Evolutionary conservation across 2,113 vertebrate species (phyloP).

Genomic region (Tapirus terrestris): DNA sequence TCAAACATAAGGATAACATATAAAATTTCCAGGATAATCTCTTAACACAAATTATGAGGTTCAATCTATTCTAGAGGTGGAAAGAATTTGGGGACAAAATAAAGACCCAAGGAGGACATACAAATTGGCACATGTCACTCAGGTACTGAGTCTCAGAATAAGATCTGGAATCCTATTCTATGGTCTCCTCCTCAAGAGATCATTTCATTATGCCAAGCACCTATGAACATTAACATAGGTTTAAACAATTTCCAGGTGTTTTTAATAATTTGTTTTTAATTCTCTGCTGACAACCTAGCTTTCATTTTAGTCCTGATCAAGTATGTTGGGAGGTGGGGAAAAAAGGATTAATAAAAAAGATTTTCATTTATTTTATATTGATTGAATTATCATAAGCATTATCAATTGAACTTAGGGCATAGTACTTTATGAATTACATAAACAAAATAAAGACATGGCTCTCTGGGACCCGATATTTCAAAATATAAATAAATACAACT

Average conservation of each 20-base stretch:
- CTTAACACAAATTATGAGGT: neutral
- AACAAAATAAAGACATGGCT: neutral
- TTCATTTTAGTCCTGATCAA: neutral
- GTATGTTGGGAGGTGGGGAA: neutral
- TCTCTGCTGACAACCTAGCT: neutral
- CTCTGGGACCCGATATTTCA: neutral
- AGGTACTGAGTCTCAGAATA: neutral
- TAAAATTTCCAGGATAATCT: neutral
- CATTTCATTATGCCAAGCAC: neutral
- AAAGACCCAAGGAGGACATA: neutral
- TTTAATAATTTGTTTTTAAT: neutral
- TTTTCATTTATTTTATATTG: constrained; percentile 7
- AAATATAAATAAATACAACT: neutral
- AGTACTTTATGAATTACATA: neutral
- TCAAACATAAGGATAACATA: neutral
- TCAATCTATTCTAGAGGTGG: neutral
- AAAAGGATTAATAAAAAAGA: neutral
- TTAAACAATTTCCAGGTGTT: neutral
- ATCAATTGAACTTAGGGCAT: neutral
- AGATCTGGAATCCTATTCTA: neutral
- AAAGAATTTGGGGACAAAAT: neutral
- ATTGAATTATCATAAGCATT: neutral
- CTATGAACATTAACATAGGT: neutral
- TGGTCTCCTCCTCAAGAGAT: neutral
- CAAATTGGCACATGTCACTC: neutral